Evolutionary conservation across 2,888 invertebrate species (phyloP).

Genomic region (Diplazon laetatorius): DNA sequence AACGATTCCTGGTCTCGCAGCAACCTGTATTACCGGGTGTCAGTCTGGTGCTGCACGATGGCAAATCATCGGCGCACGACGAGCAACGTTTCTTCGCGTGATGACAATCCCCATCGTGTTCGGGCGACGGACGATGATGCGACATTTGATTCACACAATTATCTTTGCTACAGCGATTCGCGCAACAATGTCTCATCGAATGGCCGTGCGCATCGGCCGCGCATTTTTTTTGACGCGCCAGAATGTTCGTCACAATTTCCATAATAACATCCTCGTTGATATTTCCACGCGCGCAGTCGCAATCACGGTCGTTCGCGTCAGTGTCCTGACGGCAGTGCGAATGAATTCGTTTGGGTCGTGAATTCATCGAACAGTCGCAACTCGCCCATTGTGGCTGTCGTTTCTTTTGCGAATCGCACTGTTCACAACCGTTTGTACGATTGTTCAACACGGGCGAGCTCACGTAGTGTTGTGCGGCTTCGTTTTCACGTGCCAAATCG

Average conservation of each 20-base stretch:
- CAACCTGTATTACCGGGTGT: slow-evolving; percentile 34
- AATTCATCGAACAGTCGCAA: slow-evolving; percentile 48
- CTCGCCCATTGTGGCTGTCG: slow-evolving; percentile 18
- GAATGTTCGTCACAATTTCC: slow-evolving; percentile 49
- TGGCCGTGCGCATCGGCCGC: background rate
- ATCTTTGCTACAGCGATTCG: slow-evolving; percentile 8
- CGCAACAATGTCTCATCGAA: slow-evolving; percentile 19
- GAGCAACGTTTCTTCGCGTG: slow-evolving; percentile 65
- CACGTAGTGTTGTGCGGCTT: slow-evolving; percentile 16
- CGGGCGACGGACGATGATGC: slow-evolving; percentile 14
- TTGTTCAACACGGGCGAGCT: slow-evolving; percentile 49
- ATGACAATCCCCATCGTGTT: slow-evolving; percentile 56
- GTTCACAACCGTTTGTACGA: slow-evolving; percentile 37
- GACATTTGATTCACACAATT: slow-evolving; percentile 20
- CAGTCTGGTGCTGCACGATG: slow-evolving; percentile 63
- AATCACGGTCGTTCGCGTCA: slow-evolving; percentile 63
- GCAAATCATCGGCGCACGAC: slow-evolving; percentile 55
- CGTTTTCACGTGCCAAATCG: background rate
- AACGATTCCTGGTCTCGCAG: slow-evolving; percentile 43
- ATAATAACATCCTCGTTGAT: slow-evolving; percentile 44
- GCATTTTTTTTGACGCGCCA: slow-evolving; percentile 41
- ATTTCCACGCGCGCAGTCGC: slow-evolving; percentile 59
- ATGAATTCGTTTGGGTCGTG: slow-evolving; percentile 60
- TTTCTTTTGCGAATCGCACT: slow-evolving; percentile 41
- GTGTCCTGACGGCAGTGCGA: slow-evolving; percentile 68